Conservation (phyloP, 2,113 vertebrate genomes). For the Crotalus horridus region DNA sequence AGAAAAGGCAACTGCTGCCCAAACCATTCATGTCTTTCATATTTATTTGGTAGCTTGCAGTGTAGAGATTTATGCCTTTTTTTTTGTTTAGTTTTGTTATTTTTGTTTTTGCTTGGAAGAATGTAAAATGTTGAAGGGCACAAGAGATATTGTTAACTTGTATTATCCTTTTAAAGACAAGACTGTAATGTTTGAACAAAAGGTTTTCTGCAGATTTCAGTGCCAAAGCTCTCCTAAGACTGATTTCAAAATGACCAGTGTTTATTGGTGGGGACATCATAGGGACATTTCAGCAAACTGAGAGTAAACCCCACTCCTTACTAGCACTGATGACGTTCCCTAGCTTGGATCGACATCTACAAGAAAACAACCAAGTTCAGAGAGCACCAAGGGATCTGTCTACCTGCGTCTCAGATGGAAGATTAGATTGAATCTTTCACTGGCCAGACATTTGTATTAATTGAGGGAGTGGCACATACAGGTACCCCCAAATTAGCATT, state of each 20-base stretch:
- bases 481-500: background rate
- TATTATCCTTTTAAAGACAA: background rate
- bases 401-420: background rate
- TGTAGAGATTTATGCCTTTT: slow-evolving; percentile 1
- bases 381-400: background rate
- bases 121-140: background rate
- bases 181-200: background rate
- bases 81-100: background rate
- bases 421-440: background rate
- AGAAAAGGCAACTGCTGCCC: background rate
- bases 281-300: background rate
- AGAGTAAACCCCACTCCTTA: background rate
- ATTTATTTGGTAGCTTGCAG: slow-evolving; percentile 24
- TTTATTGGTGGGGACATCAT: background rate
- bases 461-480: background rate
- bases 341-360: background rate
- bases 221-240: background rate
- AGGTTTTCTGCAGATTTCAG: background rate
- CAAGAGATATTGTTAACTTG: background rate
- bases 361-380: background rate
- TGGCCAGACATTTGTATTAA: background rate
- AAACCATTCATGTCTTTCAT: slow-evolving; percentile 15
- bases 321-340: background rate
- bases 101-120: background rate
- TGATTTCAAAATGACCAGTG: background rate